Base-by-base conservation (phyloP, 2,113 vertebrate species). In the Falcunculus frontatus region DNA sequence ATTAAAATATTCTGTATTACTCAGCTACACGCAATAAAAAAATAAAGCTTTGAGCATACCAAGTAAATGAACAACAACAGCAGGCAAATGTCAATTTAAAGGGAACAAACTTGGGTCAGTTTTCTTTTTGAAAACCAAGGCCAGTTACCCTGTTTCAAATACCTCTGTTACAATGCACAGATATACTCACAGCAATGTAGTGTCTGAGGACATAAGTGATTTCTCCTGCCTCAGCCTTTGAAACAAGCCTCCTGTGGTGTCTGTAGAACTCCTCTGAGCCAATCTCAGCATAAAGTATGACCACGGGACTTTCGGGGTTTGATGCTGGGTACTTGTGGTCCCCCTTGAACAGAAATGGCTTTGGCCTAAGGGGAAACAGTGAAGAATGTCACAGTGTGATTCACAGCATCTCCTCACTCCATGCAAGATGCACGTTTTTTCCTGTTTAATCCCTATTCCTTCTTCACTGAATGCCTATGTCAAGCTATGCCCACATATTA, bases 331-430 rank as follows among this genome's bases (percentile, higher is more conserved):
- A 99, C 94, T 95, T 99, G 97, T 99, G 99, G 96, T 99, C 99
- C 5, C 99, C 99, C 98, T 99, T 99, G 95, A 99, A 99, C 47
- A 99, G 91, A 89, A 98, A 99, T 4, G 99, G 99, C 97, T 98
- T 99, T 11, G 98, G 97, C 96, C 99, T 99, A 96, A 39, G 96
- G 97, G 64, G 84, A 68, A 88, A 94, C 17, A 94, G 53, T 17
- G 78, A 72, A 82, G 73, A 59, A 65, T 20, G 79, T 11, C 52
- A 52, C 78, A 32, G 65, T 25, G 55, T 44, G 63, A 80, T 52
- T 81, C 64, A 41, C 6, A 85, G 67, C 50, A 18, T 6, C 27
- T 22, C 69, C 41, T 41, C 53, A 37, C n/a, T 35, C 49, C 2
- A 0, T 3, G 27, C n/a, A 76, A 73, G 37, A 50, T 11, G 9